phyloP scores from a whole-genome alignment of 1,140 invertebrate genomes.

The Branchinecta lynchi region DNA sequence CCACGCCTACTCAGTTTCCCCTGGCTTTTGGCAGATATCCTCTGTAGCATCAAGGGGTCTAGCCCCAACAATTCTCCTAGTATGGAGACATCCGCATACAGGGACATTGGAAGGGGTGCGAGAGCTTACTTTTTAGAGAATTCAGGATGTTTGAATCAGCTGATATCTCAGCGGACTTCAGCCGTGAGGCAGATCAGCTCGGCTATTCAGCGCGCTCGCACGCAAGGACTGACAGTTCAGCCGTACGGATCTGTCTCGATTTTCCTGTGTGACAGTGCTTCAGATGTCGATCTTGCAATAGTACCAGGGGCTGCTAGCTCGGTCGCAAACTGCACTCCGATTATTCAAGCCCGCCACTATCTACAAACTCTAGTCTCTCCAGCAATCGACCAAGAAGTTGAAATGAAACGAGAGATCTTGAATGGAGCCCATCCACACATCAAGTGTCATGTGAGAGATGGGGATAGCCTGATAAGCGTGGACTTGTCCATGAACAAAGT shows the following conservation, averaged over 20 bases:
- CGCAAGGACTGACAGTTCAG: no score
- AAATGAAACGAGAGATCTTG: not conserved
- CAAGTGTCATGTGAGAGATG: not conserved
- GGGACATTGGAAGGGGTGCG: not conserved
- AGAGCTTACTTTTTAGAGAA: slow-evolving; percentile 7
- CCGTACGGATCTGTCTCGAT: slow-evolving; percentile 16
- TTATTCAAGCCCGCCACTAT: not conserved
- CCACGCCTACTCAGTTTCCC: slow-evolving; percentile 7
- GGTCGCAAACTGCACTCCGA: not conserved
- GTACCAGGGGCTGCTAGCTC: not conserved
- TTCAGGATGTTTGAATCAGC: not conserved
- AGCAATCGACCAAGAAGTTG: slow-evolving; percentile 7
- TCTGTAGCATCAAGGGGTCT: slow-evolving; percentile 1
- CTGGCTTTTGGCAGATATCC: slow-evolving; percentile 8
- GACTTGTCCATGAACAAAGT: slow-evolving; percentile 7
- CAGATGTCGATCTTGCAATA: slow-evolving; percentile 11
- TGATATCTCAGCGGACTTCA: not conserved
- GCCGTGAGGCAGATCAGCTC: not conserved
- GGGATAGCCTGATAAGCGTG: not conserved
- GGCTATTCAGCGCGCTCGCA: not conserved
- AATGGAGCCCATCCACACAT: slow-evolving; percentile 5
- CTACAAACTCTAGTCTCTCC: not conserved
- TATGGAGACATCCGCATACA: not conserved
- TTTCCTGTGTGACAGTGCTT: slow-evolving; percentile 10
- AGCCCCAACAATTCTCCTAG: not conserved